A percentile compares a stretch with the other conserved stretches of the same genome.
phyloP scores from a whole-genome alignment of 2,797 vertebrate species.

The Eidolon dupreanum region DNA sequence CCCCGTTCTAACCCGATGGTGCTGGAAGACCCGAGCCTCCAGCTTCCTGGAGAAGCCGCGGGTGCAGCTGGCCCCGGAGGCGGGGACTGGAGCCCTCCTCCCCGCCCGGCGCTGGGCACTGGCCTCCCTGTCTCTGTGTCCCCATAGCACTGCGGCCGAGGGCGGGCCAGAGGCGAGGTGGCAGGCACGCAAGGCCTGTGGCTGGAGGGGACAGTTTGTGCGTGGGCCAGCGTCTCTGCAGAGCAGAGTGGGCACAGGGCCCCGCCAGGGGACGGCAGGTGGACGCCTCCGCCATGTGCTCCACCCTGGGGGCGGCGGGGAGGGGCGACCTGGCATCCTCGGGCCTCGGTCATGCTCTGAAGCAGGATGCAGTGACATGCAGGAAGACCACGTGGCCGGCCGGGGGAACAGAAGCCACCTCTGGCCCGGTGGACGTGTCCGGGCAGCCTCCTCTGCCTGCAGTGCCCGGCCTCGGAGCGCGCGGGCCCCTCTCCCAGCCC shows the following conservation, averaged over 20 bases:
- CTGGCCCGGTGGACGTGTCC: neutral
- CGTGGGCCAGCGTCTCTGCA: rapidly evolving
- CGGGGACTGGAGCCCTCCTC: rapidly evolving
- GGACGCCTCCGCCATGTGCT: rapidly evolving
- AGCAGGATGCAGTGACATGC: neutral
- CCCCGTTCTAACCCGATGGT: rapidly evolving
- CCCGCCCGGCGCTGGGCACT: rapidly evolving
- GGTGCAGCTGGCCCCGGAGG: neutral
- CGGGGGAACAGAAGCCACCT: neutral
- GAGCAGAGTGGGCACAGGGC: neutral
- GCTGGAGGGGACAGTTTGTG: rapidly evolving
- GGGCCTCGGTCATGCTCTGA: rapidly evolving
- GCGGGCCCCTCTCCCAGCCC: neutral
- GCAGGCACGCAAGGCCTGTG: too few relatives aligned
- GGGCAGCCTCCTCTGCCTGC: neutral
- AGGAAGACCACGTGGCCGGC: neutral
- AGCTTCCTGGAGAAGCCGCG: neutral
- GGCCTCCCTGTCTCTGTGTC: rapidly evolving
- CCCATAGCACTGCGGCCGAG: rapidly evolving
- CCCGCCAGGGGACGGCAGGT: neutral
- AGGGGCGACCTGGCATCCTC: neutral
- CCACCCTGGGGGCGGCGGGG: too few relatives aligned
- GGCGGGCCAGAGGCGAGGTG: too few relatives aligned
- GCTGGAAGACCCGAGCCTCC: neutral
- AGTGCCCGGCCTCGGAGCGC: too few relatives aligned